phyloP scores from a whole-genome alignment of 2,797 vertebrate genomes.

The Characodon lateralis region DNA sequence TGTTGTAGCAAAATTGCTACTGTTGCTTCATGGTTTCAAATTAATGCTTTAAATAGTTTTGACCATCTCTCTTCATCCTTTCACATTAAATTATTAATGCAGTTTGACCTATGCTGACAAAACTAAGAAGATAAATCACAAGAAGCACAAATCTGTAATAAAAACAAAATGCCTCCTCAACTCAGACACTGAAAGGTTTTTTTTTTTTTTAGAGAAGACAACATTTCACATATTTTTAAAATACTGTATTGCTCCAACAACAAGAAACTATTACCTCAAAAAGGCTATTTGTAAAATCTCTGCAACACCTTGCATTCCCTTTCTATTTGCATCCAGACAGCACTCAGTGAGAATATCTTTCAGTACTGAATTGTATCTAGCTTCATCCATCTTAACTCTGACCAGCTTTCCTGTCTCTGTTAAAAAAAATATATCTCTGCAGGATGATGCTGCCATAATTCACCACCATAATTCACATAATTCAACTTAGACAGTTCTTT shows the following conservation, averaged over 20 bases:
- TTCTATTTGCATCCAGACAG: neutral
- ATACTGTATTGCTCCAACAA: neutral
- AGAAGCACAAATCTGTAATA: neutral
- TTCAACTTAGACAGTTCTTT: neutral
- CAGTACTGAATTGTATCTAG: neutral
- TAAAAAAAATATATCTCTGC: neutral
- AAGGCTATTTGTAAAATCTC: slow-evolving; percentile 8
- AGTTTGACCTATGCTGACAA: too few relatives aligned
- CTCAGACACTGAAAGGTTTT: too few relatives aligned
- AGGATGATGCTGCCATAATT: neutral
- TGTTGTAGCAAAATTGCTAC: neutral
- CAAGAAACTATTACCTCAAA: neutral
- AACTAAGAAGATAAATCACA: neutral
- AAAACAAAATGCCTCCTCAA: neutral
- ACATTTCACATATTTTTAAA: neutral
- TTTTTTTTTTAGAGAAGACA: neutral
- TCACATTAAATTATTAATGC: too few relatives aligned
- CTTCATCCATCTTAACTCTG: neutral
- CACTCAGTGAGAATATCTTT: neutral
- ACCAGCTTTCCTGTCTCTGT: neutral
- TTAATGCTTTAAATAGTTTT: neutral
- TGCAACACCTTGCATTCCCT: neutral
- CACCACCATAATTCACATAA: neutral
- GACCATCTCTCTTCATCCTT: too few relatives aligned
- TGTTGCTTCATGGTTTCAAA: neutral